Conservation (phyloP, 2,113 vertebrate genomes). For the Sorex fumeus region DNA sequence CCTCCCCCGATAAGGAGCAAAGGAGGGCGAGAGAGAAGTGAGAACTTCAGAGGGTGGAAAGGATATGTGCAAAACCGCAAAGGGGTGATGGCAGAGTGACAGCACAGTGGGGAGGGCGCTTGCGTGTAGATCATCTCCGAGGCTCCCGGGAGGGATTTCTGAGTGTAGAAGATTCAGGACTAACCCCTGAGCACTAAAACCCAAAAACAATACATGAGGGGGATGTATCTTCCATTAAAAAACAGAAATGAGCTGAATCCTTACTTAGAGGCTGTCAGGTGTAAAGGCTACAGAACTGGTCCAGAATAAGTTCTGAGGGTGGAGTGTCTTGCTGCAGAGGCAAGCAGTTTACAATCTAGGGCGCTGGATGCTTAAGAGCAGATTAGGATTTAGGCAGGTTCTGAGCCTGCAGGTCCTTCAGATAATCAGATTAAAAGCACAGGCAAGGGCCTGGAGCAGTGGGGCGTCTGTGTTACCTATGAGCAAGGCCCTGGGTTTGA, state of each 20-base stretch:
- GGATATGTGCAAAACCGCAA: background rate
- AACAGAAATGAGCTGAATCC: background rate
- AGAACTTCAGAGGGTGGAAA: background rate
- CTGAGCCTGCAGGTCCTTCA: background rate
- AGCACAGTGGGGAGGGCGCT: no score
- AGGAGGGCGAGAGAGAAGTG: constrained; percentile 1
- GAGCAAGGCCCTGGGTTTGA: no score
- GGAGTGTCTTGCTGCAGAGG: background rate
- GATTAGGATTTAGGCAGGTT: background rate
- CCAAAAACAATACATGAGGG: background rate
- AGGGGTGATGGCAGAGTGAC: no score
- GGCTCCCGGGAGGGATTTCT: no score
- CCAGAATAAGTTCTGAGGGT: constrained; percentile 1
- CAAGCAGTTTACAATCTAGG: background rate
- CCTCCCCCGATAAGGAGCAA: background rate
- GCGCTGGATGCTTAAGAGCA: background rate
- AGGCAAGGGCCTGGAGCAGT: background rate
- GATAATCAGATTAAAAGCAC: background rate
- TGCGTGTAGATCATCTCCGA: no score
- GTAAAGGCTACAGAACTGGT: background rate
- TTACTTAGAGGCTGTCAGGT: background rate
- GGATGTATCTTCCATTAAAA: background rate
- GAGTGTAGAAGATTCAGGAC: no score
- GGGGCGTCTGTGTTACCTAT: no score
- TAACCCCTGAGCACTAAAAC: no score